Percentiles rank a stretch among this genome's conserved stretches.
Conservation (phyloP, 2,797 vertebrate species). For the Amphiprion clarkii region DNA sequence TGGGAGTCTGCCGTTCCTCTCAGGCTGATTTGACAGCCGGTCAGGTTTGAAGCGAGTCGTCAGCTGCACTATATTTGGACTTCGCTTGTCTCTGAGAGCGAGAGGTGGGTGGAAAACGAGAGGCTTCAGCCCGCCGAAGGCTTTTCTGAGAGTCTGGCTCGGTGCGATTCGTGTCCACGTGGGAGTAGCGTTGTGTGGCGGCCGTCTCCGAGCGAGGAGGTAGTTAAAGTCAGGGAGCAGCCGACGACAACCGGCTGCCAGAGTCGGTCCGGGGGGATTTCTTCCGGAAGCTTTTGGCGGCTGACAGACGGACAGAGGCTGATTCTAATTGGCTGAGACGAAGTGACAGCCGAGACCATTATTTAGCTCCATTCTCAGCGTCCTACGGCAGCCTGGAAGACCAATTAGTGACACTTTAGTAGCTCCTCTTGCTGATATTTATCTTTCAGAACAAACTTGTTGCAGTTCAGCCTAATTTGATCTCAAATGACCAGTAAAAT, state of each 20-base stretch:
- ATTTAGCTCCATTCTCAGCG: background rate
- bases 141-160: slow-evolving; percentile 12
- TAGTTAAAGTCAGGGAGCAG: slow-evolving; percentile 52
- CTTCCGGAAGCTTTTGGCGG: slow-evolving; percentile 47
- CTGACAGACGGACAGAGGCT: slow-evolving; percentile 67
- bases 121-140: slow-evolving; percentile 13
- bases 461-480: too few relatives aligned
- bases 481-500: too few relatives aligned
- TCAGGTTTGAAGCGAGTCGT: slow-evolving; percentile 46
- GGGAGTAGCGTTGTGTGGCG: slow-evolving; percentile 39
- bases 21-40: slow-evolving; percentile 17
- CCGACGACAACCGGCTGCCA: slow-evolving; percentile 48
- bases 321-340: slow-evolving; percentile 75
- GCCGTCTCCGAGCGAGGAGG: slow-evolving; percentile 42
- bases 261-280: slow-evolving; percentile 44
- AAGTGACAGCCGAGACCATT: slow-evolving; percentile 32
- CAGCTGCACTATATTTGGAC: slow-evolving; percentile 57
- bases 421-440: background rate
- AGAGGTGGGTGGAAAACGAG: slow-evolving; percentile 53
- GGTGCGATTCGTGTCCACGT: slow-evolving; percentile 46
- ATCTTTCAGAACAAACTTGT: too few relatives aligned
- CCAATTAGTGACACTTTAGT: slow-evolving; percentile 38
- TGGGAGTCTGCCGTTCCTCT: too few relatives aligned
- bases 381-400: background rate
- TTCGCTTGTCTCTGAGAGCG: slow-evolving; percentile 47